Percentiles rank a stretch among this genome's conserved stretches.
Evolutionary conservation across 2,113 vertebrate species (phyloP).

Genomic region (Caranx melampygus): DNA sequence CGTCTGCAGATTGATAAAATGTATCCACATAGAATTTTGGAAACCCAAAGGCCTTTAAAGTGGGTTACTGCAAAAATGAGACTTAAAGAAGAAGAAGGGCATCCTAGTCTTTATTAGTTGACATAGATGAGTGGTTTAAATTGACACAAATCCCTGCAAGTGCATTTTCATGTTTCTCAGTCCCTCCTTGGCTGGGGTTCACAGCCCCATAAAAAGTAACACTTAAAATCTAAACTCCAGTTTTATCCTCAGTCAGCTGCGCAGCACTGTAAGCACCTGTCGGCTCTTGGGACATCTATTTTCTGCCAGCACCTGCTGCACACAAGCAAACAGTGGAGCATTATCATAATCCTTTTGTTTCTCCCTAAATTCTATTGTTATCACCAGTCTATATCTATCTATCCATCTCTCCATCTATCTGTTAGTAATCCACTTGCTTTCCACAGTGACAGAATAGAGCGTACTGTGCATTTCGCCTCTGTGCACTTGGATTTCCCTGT

Average conservation of each 20-base stretch:
- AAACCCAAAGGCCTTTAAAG: constrained; percentile 2
- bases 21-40: constrained; percentile 9
- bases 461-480: constrained; percentile 31
- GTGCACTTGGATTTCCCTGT: constrained; percentile 42
- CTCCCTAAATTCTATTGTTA: no score
- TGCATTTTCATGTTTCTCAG: constrained; percentile 33
- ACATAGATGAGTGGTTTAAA: constrained; percentile 31
- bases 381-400: no score
- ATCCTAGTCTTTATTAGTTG: constrained; percentile 39
- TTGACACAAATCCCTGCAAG: constrained; percentile 51
- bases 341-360: background rate
- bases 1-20: constrained; percentile 39
- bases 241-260: constrained; percentile 66
- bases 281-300: constrained; percentile 29
- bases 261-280: constrained; percentile 34
- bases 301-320: constrained; percentile 55
- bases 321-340: constrained; percentile 1
- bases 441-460: constrained; percentile 43
- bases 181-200: constrained; percentile 35
- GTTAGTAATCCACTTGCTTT: constrained; percentile 30
- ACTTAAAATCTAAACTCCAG: constrained; percentile 56
- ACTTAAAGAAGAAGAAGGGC: constrained; percentile 30
- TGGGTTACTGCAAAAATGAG: constrained; percentile 10
- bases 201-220: constrained; percentile 47
- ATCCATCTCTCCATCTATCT: no score